These are phyloP conservation scores for Xerus inauris DNA, from an alignment of 2,113 vertebrate genomes.

Conservation along the genomic window DNA sequence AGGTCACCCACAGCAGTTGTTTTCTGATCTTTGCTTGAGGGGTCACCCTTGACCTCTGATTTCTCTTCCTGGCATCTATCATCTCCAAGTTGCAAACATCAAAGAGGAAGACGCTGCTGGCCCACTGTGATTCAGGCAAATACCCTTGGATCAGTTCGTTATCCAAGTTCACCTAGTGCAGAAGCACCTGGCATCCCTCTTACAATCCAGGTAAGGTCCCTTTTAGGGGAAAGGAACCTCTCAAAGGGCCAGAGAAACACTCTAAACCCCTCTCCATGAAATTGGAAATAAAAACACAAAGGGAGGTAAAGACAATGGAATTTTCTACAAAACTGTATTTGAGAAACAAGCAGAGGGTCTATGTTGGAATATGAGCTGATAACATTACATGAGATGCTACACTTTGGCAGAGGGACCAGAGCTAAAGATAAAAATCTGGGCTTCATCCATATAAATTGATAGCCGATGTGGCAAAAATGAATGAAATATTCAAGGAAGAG, in stretches of 20 bases:
- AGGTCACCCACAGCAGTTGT: accelerated
- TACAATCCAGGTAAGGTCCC: neutral
- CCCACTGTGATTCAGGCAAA: neutral
- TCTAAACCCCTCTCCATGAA: neutral
- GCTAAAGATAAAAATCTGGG: neutral
- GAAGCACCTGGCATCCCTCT: neutral
- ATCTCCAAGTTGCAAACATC: neutral
- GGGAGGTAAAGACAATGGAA: neutral
- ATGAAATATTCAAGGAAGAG: neutral
- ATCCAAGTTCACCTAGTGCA: neutral
- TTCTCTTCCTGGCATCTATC: neutral
- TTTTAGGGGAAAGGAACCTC: neutral
- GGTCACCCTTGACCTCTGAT: neutral
- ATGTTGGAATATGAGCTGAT: neutral
- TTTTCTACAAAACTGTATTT: neutral
- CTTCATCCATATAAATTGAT: neutral
- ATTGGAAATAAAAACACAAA: neutral
- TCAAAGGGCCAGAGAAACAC: neutral
- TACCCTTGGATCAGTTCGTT: neutral
- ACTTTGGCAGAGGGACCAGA: neutral
- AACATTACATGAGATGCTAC: neutral
- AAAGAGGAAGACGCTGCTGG: neutral
- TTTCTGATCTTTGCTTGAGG: neutral
- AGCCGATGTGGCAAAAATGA: neutral
- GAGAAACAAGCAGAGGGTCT: neutral